Evolutionary conservation across 2,888 invertebrate species (phyloP).

Genomic region (Cremastinae sp.): DNA sequence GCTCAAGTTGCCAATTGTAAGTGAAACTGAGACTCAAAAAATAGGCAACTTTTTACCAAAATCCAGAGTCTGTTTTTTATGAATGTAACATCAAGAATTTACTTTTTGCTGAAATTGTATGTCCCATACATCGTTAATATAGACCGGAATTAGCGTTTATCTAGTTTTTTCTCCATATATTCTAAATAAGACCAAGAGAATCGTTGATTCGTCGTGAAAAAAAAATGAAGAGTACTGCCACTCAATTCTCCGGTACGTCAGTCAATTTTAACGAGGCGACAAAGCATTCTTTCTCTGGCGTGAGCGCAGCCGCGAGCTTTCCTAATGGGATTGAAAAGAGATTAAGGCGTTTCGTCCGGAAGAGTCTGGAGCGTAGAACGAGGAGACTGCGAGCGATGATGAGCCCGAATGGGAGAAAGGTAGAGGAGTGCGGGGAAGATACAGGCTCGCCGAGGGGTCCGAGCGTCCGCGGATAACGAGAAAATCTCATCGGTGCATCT

Average conservation of each 20-base stretch:
- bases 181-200: no score
- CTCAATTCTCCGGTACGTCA: slow-evolving; percentile 52
- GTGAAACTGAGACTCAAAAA: no score
- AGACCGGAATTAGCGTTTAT: no score
- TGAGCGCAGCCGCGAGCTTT: slow-evolving; percentile 40
- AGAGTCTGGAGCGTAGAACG: slow-evolving; percentile 31
- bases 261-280: slow-evolving; percentile 64
- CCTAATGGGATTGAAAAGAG: slow-evolving; percentile 59
- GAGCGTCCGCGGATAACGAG: slow-evolving; percentile 65
- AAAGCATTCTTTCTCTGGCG: slow-evolving; percentile 43
- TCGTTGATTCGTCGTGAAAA: slow-evolving; percentile 22
- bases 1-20: no score
- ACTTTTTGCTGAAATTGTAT: no score
- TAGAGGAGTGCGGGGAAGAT: slow-evolving; percentile 31
- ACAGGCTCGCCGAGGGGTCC: slow-evolving; percentile 58
- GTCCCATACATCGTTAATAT: no score
- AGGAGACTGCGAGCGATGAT: slow-evolving; percentile 15
- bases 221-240: slow-evolving; percentile 22
- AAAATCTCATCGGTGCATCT: slow-evolving; percentile 62
- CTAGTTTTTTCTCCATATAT: no score
- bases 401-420: slow-evolving; percentile 3
- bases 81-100: no score
- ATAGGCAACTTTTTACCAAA: no score
- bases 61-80: no score
- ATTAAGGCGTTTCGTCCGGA: slow-evolving; percentile 61